Percentiles rank a stretch among this genome's conserved stretches.
phyloP scores from a whole-genome alignment of 2,888 invertebrate genomes.

The Acleris sparsana region DNA sequence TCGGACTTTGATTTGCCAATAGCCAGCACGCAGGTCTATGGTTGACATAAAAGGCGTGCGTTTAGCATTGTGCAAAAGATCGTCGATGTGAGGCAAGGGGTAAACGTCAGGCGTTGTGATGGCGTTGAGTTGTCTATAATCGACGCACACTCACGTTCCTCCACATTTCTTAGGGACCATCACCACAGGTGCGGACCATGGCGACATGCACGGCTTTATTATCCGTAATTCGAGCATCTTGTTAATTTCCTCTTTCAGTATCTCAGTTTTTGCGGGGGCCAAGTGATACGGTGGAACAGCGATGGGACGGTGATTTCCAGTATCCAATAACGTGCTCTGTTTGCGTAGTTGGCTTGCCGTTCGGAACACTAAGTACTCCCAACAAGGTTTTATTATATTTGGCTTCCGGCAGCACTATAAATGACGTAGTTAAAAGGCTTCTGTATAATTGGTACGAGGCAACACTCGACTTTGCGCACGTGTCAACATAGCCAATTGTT shows the following conservation, averaged over 20 bases:
- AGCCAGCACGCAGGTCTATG: neutral
- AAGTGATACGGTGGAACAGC: neutral
- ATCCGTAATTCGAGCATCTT: neutral
- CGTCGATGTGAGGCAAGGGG: neutral
- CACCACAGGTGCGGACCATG: neutral
- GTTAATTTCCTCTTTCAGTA: neutral
- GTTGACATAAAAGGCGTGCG: too few relatives aligned
- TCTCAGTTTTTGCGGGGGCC: neutral
- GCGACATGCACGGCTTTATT: neutral
- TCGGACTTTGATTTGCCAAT: conserved; percentile 1
- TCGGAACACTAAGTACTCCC: neutral
- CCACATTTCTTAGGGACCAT: neutral
- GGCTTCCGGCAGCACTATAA: too few relatives aligned
- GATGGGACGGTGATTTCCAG: neutral
- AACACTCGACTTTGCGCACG: too few relatives aligned
- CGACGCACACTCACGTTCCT: too few relatives aligned
- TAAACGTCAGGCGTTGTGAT: neutral
- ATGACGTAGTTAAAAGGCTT: too few relatives aligned
- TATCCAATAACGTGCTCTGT: neutral
- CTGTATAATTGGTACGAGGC: too few relatives aligned
- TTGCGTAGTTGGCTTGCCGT: conserved; percentile 2
- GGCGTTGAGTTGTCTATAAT: neutral
- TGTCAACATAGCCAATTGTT: too few relatives aligned
- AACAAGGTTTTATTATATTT: too few relatives aligned
- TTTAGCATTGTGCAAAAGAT: neutral